Conservation (phyloP, 2,113 vertebrate genomes). For the Carlito syrichta region DNA sequence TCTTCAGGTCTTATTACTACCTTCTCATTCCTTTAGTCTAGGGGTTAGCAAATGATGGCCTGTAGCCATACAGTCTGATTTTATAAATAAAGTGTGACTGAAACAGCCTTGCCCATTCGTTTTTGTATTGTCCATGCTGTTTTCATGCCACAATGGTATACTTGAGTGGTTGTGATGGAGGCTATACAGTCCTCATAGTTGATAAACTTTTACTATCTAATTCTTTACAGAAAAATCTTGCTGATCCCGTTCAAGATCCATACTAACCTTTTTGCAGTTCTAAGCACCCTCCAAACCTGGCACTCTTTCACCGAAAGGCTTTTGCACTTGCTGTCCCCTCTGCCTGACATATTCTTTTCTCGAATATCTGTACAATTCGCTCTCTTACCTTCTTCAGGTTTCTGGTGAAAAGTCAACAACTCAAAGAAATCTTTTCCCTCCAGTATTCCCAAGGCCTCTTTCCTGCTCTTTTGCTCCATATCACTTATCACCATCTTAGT, state of each 20-base stretch:
- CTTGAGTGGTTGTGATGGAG: not conserved
- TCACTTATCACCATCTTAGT: not conserved
- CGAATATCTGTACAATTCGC: not conserved
- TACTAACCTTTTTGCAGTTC: not conserved
- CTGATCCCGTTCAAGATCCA: not conserved
- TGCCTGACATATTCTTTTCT: not conserved
- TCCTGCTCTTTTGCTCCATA: not conserved
- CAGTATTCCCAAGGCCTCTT: not conserved
- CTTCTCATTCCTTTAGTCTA: not conserved
- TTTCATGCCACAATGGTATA: not conserved
- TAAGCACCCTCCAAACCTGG: not conserved
- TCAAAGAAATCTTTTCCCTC: not conserved
- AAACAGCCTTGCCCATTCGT: not conserved
- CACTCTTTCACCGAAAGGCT: not conserved
- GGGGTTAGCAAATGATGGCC: not conserved
- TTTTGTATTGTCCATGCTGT: not conserved
- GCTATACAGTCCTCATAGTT: not conserved
- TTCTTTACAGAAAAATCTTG: not conserved
- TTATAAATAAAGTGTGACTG: not conserved
- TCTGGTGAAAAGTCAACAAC: not conserved
- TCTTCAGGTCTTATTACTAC: not conserved
- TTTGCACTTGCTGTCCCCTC: not conserved
- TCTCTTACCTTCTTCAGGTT: not conserved
- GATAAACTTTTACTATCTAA: not conserved
- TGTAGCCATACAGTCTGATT: not conserved